Base-by-base conservation (phyloP, 2,113 vertebrate genomes). In the Phaethon lepturus region DNA sequence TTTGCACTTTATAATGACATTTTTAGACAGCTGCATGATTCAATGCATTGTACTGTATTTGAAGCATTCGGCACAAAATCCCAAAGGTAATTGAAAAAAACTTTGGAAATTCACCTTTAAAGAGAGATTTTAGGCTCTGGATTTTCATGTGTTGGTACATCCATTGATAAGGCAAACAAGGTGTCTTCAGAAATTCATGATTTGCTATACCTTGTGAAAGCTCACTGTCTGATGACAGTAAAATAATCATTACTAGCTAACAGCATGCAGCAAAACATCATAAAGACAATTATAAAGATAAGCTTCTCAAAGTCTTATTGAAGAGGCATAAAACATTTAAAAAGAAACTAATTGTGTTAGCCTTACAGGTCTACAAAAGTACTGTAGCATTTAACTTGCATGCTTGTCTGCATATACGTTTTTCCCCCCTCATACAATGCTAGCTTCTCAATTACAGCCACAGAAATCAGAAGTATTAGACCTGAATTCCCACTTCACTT, bases 391-490 rank as follows among this genome's bases (percentile, higher is more conserved):
- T 64, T 80, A 60, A 84, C 28, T 79, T 55, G 68, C 38, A 68
- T 19, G 13, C 35, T 80, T 50, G 33, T 62, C 38, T 25, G 75
- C 40, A 79, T 71, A 62, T 3, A 67, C 20, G 45, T 74, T 9
- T 11, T 33, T 1, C 33, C 28, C 19, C 44, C n/a, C 52, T 24
- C 33, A 38, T 9, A 72, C 31, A 74, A 53, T 29, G 66, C 62
- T 29, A 64, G 58, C 83, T 91, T 94, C 80, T 91, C 76, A 87
- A 20, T 89, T 85, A 95, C 71, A 96, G 58, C 56, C 87, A 90
- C 81, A 96, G 89, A 89, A 95, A 75, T 79, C 52, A 81, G 42
- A 88, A 85, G 19, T 24, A 84, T 71, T 93, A 81, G 53, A 77
- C 56, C 47, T 64, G 66, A 91, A 96, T 89, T 96, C 76, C 76